Base-by-base conservation (phyloP, 2,888 invertebrate genomes). In the Zaprionus obscuricornis region DNA sequence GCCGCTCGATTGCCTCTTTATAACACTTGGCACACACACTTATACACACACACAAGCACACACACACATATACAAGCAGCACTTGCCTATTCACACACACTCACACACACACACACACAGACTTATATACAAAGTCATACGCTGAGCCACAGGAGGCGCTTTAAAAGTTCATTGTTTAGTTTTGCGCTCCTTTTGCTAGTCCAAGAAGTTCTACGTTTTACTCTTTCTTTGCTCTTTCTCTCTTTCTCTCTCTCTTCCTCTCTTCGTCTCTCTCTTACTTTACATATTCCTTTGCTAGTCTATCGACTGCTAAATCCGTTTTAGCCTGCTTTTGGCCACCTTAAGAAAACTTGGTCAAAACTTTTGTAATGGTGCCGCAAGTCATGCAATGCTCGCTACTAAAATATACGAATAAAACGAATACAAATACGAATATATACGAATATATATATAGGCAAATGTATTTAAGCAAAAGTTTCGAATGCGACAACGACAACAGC, bases 1-100 rank as follows among this genome's bases (percentile, higher is more conserved):
- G 67, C 50, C 71, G 85, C 78, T 78, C 78, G 78, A 82, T 78
- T 78, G 78, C 78, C 82, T 70, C 70, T 82, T 82, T 67, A 67
- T 65, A 78, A 65, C 70, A 71, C 59, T 71, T 67, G 66, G 52
- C 71, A 59, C 58, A 64, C 42, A 59, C 50, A 49, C 37, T 33
- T 11, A 29, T 39, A 24, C 39, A 33, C 29, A 45, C 18, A 20
- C 20, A 47, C 29, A 29, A 27, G 42, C 14, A 31, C 6, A 17
- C 17, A 46, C 18, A 37, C 16, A 24, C 0, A 42, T 3, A 39
- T 10, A 7, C 7, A 22, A n/a, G n/a, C n/a, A n/a, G n/a, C n/a
- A n/a, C n/a, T n/a, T n/a, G n/a, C n/a, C n/a, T n/a, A n/a, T n/a
- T n/a, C 17, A 37, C 3, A 27, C 6, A 43, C 10, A 17, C 16